Evolutionary conservation across 2,888 invertebrate genomes (phyloP), one percentile per base, ranked within the genome.

Genomic region (Chaetoderma sp.): DNA sequence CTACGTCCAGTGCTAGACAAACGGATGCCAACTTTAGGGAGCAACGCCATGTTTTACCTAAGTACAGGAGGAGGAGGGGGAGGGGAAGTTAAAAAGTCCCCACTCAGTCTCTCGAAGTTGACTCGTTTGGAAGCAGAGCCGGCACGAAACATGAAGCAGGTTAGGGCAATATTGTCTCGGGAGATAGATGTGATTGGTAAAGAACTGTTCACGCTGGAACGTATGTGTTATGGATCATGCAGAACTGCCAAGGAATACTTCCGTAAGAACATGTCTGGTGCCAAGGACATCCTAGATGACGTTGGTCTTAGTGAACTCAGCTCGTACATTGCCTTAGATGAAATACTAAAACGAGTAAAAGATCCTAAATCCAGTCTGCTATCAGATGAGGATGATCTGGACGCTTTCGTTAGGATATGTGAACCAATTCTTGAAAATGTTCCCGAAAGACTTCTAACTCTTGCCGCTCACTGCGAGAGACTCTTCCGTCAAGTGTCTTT

Each of bases 11-110:
- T 78, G 8, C 60, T 79, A 33, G 80, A 78, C 47, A 76, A 75
- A 56, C 73, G 80, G 28, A 80, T 80, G 79, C 80, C 80, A 42
- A 80, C 80, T 1, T 63, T 80, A 28, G 77, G 73, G 47, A 75
- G 75, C 50, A 78, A 74, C 56, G 63, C 70, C 1, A 72, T 75
- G 30, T 78, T 79, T 57, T 64, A 71, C 21, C 56, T 78, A 6
- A 71, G 72, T 0, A 60, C 73, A 6, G 75, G 70, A 6, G 70
- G 73, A 16, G 57, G 67, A 55, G 60, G 71, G 10, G 64, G 67
- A 25, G 36, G 50, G 23, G 71, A 68, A 36, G 50, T 67, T n/a
- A 66, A 67, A 47, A 58, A 64, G 1, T 56, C 63, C n/a, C 65
- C 64, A 10, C 57, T 77, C 2, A 60, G 65, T n/a, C 67, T 66